Conservation (phyloP, 2,888 invertebrate genomes). For the Adelognathus sp. region DNA sequence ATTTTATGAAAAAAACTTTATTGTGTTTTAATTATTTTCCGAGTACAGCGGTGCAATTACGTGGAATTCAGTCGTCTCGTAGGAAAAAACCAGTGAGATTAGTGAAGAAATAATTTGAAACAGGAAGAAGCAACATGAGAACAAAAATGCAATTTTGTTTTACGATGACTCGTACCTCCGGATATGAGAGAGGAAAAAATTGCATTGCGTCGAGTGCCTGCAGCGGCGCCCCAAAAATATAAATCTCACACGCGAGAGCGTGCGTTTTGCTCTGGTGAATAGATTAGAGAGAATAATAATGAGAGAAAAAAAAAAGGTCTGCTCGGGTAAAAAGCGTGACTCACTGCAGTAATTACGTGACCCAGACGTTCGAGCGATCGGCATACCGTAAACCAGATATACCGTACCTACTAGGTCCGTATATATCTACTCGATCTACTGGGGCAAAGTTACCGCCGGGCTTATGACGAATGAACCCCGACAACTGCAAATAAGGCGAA, state of each 20-base stretch:
- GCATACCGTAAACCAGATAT: constrained; percentile 34
- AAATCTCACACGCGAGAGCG: constrained; percentile 13
- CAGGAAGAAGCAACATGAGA: neutral
- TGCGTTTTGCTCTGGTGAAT: neutral
- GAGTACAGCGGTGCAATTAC: no score
- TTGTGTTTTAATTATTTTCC: no score
- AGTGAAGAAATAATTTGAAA: no score
- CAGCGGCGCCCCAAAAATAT: neutral
- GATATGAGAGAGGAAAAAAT: neutral
- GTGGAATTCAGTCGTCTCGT: no score
- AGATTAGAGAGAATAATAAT: neutral
- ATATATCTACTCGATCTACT: constrained; percentile 17
- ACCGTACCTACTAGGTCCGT: constrained; percentile 27
- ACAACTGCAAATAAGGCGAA: no score
- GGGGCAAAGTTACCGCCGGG: constrained; percentile 34
- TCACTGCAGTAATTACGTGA: constrained; percentile 56
- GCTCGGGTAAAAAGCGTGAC: constrained; percentile 47
- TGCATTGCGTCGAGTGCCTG: neutral
- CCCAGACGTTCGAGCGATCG: constrained; percentile 48
- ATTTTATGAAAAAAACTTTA: neutral
- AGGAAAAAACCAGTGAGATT: no score
- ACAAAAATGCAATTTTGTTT: neutral
- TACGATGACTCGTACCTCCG: neutral
- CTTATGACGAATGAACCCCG: constrained; percentile 24
- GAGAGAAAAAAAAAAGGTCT: neutral